Conservation (phyloP, 1,140 invertebrate genomes). For the Solen grandis region DNA sequence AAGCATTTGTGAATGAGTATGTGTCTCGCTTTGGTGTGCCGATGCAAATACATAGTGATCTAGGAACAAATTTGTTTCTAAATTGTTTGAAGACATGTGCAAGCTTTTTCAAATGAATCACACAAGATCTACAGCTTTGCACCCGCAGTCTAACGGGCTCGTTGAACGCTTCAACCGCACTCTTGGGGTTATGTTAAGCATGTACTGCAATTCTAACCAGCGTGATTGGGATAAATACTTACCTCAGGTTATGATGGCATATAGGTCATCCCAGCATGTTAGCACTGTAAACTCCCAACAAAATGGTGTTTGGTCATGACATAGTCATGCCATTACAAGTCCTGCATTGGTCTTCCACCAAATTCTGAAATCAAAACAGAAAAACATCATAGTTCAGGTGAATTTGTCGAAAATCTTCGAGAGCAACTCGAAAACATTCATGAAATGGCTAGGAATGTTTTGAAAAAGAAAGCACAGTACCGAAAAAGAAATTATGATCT, state of each 20-base stretch:
- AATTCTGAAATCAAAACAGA: neutral
- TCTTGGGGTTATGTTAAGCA: slow-evolving; percentile 14
- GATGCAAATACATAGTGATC: slow-evolving; percentile 52
- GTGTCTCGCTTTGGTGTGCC: slow-evolving; percentile 59
- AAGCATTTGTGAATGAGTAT: slow-evolving; percentile 51
- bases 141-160: slow-evolving; percentile 72
- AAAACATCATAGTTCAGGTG: neutral
- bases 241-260: slow-evolving; percentile 62
- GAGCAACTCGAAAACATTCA: slow-evolving; percentile 14
- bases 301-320: slow-evolving; percentile 59
- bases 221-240: slow-evolving; percentile 60
- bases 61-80: slow-evolving; percentile 58
- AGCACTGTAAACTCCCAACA: slow-evolving; percentile 58
- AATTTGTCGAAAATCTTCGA: slow-evolving; percentile 40
- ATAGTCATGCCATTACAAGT: slow-evolving; percentile 46
- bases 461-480: slow-evolving; percentile 50
- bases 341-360: neutral
- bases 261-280: slow-evolving; percentile 55
- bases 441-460: slow-evolving; percentile 25
- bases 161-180: slow-evolving; percentile 67
- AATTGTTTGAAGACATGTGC: slow-evolving; percentile 50
- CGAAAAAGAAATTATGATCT: slow-evolving; percentile 47
- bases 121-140: slow-evolving; percentile 61
- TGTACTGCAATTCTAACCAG: slow-evolving; percentile 41
- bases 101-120: slow-evolving; percentile 58